Base-by-base conservation (phyloP, 2,113 vertebrate genomes). In the Manacus vitellinus region DNA sequence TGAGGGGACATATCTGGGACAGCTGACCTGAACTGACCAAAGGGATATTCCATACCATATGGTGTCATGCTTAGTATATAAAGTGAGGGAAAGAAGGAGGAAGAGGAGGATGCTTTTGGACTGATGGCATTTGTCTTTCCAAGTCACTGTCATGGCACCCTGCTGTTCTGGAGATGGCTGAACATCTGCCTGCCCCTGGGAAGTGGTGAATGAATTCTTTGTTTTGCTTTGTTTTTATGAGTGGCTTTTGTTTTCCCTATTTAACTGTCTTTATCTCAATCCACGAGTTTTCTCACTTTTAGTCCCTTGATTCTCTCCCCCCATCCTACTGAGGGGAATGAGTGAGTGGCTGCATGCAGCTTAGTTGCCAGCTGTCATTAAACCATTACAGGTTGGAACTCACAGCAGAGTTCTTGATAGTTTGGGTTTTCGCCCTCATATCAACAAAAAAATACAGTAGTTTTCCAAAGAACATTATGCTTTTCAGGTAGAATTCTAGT, bases 261-360 rank as follows among this genome's bases (percentile, higher is more conserved):
- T 74, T 9, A 51, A 27, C 5, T 31, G 9, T 17, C 35, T 78
- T 39, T 43, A 27, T 43, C 24, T 44, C 14, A 58, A 5, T 7
- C 4, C 14, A 59, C 8, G 4, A 58, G 4, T 27, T 70, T 71
- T 31, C 47, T 78, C 10, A 14, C 28, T 63, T 89, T 41, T 25
- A 39, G 8, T n/a, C 13, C 28, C 9, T 18, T 8, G 16, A 11
- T 62, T 74, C 19, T n/a, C 31, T 68, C 14, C 14, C 14, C 24
- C 46, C 17, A 56, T 28, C 13, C 41, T 13, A 15, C 19, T 1
- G 3, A 35, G 10, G 8, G 5, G n/a, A 33, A 9, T 7, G 9
- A 68, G 18, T 0, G 0, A 71, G 68, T 9, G 12, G 18, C 18
- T 43, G 12, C 4, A 2, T 25, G 13, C 0, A 1, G 7, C 52